Evolutionary conservation across 1,140 invertebrate genomes (phyloP), one percentile per base, ranked within the genome.

Genomic region (Meloidogyne chitwoodi): DNA sequence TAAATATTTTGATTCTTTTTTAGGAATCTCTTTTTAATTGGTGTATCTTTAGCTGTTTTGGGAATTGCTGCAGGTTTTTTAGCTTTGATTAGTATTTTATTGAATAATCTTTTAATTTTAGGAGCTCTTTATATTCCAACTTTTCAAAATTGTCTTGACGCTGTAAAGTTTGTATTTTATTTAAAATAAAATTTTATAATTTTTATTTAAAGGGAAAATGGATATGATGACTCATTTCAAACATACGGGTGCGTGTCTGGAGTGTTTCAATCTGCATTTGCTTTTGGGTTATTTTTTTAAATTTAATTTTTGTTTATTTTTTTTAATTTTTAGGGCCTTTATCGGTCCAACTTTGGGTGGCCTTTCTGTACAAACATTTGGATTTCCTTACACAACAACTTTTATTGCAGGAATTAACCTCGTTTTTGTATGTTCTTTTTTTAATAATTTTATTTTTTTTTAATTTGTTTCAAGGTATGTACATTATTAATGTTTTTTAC

Each of bases 231-330:
- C 48, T 81, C 77, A n/a, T 86, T 86, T 67, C 80, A 86, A 41
- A 86, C 85, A 8, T 86, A 86, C 73, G 85, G 85, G 11, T 87
- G 85, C 67, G 85, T 86, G 4, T 86, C 84, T 5, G 85, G 85
- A 22, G 79, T 86, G 19, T 86, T 86, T 65, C 85, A 86, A 67
- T 83, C 85, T 5, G 85, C 85, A 12, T 86, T 86, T 70, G 83
- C 84, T 1, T 85, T 85, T 66, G 83, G 83, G 79, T 83, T 31
- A 76, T 24, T 74, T 78, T 19, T 61, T 71, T 24, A 16, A 24
- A 22, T 77, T 26, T 26, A 8, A 14, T 22, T 22, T 34, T 34
- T 74, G 29, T 24, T 80, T 26, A 11, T 44, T 22, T 14, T 22
- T 77, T 10, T n/a, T n/a, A 22, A 3, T 62, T 19, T 84, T 80